Evolutionary conservation across 2,113 vertebrate genomes (phyloP).

Genomic region (Zosterops lateralis): DNA sequence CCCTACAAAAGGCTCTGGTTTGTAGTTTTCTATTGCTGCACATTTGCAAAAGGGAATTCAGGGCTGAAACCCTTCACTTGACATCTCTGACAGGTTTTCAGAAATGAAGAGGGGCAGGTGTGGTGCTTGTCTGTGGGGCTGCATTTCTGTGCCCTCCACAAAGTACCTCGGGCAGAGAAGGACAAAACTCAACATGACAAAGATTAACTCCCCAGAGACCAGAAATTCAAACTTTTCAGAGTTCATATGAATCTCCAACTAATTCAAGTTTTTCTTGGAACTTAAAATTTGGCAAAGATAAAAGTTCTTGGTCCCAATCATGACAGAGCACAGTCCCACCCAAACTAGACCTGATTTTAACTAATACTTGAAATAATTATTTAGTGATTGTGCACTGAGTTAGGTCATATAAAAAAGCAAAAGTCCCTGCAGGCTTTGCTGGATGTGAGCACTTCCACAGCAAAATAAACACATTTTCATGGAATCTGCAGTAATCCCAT

Average conservation of each 20-base stretch:
- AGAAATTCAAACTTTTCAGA: neutral
- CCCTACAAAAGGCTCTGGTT: neutral
- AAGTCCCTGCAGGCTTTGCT: neutral
- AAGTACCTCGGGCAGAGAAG: neutral
- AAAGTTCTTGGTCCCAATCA: neutral
- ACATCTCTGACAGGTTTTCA: neutral
- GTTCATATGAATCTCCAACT: neutral
- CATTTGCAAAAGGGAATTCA: neutral
- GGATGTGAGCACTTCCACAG: neutral
- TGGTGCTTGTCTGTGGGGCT: neutral
- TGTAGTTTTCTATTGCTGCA: accelerated
- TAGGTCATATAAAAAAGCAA: neutral
- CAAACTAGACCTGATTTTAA: neutral
- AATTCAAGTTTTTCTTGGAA: neutral
- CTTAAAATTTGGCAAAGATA: neutral
- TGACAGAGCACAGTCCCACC: neutral
- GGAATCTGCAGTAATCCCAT: neutral
- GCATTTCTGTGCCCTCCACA: neutral
- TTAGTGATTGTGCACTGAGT: neutral
- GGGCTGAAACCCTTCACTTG: neutral
- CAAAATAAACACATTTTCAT: neutral
- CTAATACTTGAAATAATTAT: neutral
- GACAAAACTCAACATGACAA: neutral
- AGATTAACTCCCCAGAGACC: neutral
- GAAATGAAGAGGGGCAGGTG: neutral